These are phyloP conservation scores for Eurypyga helias DNA, from an alignment of 2,113 vertebrate species.

Conservation along the genomic window DNA sequence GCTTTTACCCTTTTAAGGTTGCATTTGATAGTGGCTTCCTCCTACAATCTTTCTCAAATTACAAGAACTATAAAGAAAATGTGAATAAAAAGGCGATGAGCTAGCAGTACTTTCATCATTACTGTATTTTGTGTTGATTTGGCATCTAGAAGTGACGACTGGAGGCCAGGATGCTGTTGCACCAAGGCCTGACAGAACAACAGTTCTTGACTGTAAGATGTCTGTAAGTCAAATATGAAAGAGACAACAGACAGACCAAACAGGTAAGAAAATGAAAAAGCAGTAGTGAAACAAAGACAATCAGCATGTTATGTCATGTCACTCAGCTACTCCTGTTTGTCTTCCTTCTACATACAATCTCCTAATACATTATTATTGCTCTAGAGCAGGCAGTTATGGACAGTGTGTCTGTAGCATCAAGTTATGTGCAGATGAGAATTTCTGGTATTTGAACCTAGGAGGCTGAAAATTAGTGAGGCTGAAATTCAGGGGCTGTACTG, in stretches of 20 bases:
- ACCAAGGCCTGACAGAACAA: neutral
- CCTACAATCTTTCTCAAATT: neutral
- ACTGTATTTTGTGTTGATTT: neutral
- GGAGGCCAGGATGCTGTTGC: neutral
- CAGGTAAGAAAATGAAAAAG: neutral
- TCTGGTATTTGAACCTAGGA: neutral
- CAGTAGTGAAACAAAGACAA: neutral
- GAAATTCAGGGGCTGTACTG: neutral
- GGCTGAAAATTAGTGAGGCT: neutral
- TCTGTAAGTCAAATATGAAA: neutral
- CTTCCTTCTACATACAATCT: neutral
- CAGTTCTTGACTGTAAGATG: neutral
- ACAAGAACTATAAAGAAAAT: neutral
- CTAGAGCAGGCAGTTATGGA: neutral
- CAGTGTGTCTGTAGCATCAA: neutral
- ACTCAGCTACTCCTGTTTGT: neutral
- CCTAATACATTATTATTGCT: neutral
- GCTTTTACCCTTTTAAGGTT: neutral
- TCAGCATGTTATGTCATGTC: neutral
- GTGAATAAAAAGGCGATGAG: neutral
- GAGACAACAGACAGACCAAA: neutral
- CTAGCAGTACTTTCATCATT: neutral
- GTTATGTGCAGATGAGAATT: neutral
- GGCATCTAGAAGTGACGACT: neutral
- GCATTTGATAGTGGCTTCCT: neutral